Conservation (phyloP, 2,888 invertebrate species). For the Tromatobia lineatoria region DNA sequence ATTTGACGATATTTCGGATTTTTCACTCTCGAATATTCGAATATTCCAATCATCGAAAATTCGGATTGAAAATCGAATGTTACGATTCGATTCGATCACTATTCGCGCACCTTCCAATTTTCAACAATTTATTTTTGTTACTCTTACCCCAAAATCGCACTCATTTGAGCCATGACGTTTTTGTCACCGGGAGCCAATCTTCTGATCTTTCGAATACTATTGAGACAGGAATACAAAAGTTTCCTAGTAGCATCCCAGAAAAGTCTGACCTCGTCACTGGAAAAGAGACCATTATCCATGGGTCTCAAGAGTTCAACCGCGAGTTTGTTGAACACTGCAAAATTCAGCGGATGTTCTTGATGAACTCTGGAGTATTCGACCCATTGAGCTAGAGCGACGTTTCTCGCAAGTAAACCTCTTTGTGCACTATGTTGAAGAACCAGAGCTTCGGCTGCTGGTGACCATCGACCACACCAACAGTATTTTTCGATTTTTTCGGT, state of each 20-base stretch:
- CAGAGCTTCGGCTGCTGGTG: slow-evolving; percentile 93
- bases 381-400: slow-evolving; percentile 92
- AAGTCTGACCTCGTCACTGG: slow-evolving; percentile 89
- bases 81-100: too few relatives aligned
- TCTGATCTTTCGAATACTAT: slow-evolving; percentile 91
- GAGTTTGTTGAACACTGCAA: slow-evolving; percentile 91
- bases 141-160: slow-evolving; percentile 88
- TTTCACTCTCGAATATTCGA: too few relatives aligned
- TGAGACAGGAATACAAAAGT: slow-evolving; percentile 92
- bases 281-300: slow-evolving; percentile 88
- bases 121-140: background rate
- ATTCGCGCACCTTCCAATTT: too few relatives aligned
- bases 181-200: slow-evolving; percentile 91
- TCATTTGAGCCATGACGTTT: slow-evolving; percentile 89
- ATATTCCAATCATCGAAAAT: too few relatives aligned
- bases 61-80: too few relatives aligned
- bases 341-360: slow-evolving; percentile 93
- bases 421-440: slow-evolving; percentile 97
- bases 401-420: slow-evolving; percentile 92
- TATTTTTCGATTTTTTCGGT: slow-evolving; percentile 89
- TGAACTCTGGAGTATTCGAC: slow-evolving; percentile 92
- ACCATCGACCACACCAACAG: slow-evolving; percentile 95
- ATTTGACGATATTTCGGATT: too few relatives aligned
- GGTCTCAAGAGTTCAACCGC: slow-evolving; percentile 90
- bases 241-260: slow-evolving; percentile 94